phyloP scores from a whole-genome alignment of 1,140 invertebrate species.

The Doryteuthis pealeii region DNA sequence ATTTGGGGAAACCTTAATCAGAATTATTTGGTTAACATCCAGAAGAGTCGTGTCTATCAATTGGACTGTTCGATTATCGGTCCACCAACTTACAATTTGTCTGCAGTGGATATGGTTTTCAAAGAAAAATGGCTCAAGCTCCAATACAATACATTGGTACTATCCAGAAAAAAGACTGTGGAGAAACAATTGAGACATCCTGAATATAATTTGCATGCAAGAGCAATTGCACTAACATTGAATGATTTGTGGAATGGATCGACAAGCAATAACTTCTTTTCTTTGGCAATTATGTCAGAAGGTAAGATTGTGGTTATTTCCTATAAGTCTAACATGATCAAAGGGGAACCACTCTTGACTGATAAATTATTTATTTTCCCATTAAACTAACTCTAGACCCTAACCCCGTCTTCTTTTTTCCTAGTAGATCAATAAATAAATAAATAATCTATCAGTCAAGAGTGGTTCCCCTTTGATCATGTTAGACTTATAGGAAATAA shows the following conservation, averaged over 20 bases:
- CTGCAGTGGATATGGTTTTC: constrained; percentile 49
- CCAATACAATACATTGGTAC: constrained; percentile 45
- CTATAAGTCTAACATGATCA: no score
- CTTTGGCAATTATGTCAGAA: background rate
- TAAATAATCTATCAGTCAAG: no score
- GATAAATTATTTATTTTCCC: no score
- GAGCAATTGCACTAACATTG: constrained; percentile 43
- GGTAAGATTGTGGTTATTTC: no score
- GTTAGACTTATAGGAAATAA: no score
- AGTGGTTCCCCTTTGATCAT: no score
- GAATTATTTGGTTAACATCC: constrained; percentile 45
- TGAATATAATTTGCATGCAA: constrained; percentile 33
- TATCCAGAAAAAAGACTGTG: constrained; percentile 25
- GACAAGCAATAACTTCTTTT: constrained; percentile 22
- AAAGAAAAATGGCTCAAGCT: constrained; percentile 54
- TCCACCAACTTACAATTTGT: constrained; percentile 51
- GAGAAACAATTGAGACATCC: constrained; percentile 34
- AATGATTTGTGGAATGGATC: constrained; percentile 52
- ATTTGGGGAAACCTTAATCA: constrained; percentile 56
- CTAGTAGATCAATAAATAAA: no score
- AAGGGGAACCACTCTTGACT: no score
- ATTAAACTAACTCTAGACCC: no score
- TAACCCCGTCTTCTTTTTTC: no score
- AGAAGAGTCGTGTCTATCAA: constrained; percentile 43
- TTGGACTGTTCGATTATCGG: constrained; percentile 57